Conservation (phyloP, 2,888 invertebrate species). For the Sepiola atlantica region DNA sequence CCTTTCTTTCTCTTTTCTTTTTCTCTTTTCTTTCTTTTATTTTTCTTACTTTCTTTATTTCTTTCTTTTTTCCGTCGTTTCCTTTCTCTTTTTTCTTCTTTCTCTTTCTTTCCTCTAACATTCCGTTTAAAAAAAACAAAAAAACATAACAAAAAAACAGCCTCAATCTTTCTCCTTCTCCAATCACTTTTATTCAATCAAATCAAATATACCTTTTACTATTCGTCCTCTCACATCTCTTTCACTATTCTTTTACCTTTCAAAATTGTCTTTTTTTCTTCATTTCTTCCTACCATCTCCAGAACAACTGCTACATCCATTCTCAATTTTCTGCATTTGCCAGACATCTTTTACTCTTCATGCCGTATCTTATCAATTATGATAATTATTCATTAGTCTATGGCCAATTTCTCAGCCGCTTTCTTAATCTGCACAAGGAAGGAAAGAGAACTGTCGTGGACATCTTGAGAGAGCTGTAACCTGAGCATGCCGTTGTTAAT, state of each 20-base stretch:
- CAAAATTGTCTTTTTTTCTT: not conserved
- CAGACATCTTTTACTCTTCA: not conserved
- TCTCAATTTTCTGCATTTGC: not conserved
- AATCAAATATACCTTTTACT: no score
- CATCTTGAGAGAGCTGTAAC: not conserved
- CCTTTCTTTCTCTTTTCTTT: not conserved
- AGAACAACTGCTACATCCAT: not conserved
- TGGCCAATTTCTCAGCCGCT: not conserved
- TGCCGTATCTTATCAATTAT: not conserved
- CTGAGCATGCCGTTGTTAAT: conserved; percentile 15
- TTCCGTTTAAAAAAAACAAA: no score
- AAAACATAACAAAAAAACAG: no score
- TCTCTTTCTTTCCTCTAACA: not conserved
- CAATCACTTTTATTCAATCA: no score
- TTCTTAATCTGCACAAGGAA: not conserved
- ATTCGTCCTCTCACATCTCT: not conserved
- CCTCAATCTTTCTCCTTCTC: no score
- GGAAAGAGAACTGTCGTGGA: not conserved
- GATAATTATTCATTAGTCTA: not conserved
- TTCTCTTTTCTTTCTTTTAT: not conserved
- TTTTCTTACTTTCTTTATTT: no score
- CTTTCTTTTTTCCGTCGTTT: no score
- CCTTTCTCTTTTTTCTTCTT: not conserved
- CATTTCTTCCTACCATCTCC: not conserved
- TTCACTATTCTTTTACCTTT: not conserved